A percentile compares a stretch with the other conserved stretches of the same genome.
phyloP scores from a whole-genome alignment of 1,140 invertebrate species.

The Scaptodrosophila lebanonensis region DNA sequence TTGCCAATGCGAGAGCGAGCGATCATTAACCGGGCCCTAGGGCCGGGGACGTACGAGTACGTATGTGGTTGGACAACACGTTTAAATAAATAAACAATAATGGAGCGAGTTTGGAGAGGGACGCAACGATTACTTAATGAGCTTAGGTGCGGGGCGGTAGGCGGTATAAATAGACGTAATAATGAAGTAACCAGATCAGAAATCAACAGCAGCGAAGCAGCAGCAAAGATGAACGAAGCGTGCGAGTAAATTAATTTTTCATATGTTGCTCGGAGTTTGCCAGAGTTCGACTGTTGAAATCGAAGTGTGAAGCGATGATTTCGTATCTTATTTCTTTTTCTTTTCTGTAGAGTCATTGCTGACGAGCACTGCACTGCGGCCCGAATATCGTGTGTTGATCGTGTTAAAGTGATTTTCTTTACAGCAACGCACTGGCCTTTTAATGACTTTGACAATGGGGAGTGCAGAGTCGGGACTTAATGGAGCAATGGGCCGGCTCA shows the following conservation, averaged over 20 bases:
- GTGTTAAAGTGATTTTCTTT: slow-evolving; percentile 59
- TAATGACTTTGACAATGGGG: slow-evolving; percentile 65
- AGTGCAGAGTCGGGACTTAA: no score
- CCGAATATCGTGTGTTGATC: slow-evolving; percentile 41
- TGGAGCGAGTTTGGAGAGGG: slow-evolving; percentile 38
- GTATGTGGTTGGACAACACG: slow-evolving; percentile 1
- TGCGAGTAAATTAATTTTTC: slow-evolving; percentile 72
- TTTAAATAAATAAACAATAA: slow-evolving; percentile 72
- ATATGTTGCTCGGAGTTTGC: no score
- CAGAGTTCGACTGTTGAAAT: no score
- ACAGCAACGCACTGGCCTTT: slow-evolving; percentile 40
- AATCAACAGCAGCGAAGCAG: slow-evolving; percentile 27
- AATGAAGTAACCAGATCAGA: slow-evolving; percentile 73
- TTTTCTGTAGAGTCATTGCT: slow-evolving; percentile 66
- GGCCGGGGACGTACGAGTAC: not conserved
- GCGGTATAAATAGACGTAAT: slow-evolving; percentile 68
- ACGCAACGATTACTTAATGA: slow-evolving; percentile 66
- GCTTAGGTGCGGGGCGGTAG: slow-evolving; percentile 37
- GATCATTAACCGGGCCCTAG: slow-evolving; percentile 39
- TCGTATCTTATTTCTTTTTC: slow-evolving; percentile 21
- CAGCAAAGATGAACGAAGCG: slow-evolving; percentile 17
- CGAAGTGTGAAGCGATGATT: slow-evolving; percentile 2
- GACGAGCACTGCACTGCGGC: slow-evolving; percentile 20
- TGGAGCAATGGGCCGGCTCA: no score
- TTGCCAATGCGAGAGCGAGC: slow-evolving; percentile 60